phyloP scores from a whole-genome alignment of 2,113 vertebrate genomes.

The Noturus placidus region DNA sequence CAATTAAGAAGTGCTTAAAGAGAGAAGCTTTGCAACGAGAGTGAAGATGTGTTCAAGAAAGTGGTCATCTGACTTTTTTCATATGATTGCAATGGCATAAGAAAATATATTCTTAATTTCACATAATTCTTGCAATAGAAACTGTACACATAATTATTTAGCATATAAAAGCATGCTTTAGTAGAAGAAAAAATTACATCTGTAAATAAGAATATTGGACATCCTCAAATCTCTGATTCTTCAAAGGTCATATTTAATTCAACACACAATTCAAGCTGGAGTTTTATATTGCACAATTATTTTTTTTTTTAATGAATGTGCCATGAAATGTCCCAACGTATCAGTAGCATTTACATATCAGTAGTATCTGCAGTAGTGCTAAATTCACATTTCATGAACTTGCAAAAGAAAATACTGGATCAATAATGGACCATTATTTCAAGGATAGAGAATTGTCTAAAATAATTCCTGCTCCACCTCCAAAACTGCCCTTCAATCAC shows the following conservation, averaged over 20 bases:
- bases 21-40: constrained; percentile 25
- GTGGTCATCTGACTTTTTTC: background rate
- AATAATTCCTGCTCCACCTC: constrained; percentile 28
- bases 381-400: constrained; percentile 36
- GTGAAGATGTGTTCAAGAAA: constrained; percentile 1
- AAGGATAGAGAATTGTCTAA: constrained; percentile 5
- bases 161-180: background rate
- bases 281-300: constrained; percentile 16
- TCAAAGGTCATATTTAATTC: constrained; percentile 32
- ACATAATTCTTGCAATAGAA: background rate
- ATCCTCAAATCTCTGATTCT: constrained; percentile 26
- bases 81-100: background rate
- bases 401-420: constrained; percentile 31
- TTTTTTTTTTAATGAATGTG: constrained; percentile 23
- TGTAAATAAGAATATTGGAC: constrained; percentile 3
- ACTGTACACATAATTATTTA: background rate
- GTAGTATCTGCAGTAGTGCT: constrained; percentile 23
- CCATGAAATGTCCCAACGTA: constrained; percentile 9
- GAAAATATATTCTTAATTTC: background rate
- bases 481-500: constrained; percentile 5
- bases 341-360: background rate
- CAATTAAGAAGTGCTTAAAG: constrained; percentile 38
- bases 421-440: constrained; percentile 39
- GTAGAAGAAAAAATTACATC: constrained; percentile 7
- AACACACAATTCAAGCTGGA: background rate